Evolutionary conservation across 2,113 vertebrate species (phyloP).

Genomic region (Nannospalax galili): DNA sequence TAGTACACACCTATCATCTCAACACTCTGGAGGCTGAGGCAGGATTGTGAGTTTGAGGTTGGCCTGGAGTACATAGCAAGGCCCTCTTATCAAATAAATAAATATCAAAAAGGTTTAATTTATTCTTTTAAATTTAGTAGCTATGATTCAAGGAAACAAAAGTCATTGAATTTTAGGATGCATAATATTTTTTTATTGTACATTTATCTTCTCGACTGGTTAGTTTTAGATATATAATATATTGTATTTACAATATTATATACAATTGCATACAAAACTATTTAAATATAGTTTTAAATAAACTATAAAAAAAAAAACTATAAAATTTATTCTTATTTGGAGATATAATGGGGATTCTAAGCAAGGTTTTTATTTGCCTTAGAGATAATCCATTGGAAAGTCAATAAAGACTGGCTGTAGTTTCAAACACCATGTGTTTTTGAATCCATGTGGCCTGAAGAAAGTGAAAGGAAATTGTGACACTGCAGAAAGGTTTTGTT

Average conservation of each 20-base stretch:
- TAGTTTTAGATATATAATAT: no score
- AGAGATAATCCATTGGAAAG: slow-evolving; percentile 5
- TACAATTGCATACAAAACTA: no score
- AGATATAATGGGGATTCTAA: not conserved
- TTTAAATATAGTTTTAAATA: slow-evolving; percentile 16
- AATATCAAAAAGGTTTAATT: slow-evolving; percentile 33
- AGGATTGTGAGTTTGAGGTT: not conserved
- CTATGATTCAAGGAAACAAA: slow-evolving; percentile 37
- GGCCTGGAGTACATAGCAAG: not conserved
- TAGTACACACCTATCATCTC: no score
- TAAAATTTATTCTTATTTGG: slow-evolving; percentile 45
- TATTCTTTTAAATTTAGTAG: slow-evolving; percentile 48
- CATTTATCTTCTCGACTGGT: slow-evolving; percentile 15
- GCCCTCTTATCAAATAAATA: not conserved
- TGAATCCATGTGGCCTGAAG: not conserved
- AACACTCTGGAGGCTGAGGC: not conserved
- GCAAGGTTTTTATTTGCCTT: slow-evolving; percentile 38
- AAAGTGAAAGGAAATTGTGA: not conserved
- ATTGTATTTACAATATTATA: no score
- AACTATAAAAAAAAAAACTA: not conserved
- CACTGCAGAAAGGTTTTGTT: not conserved
- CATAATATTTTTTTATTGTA: slow-evolving; percentile 37
- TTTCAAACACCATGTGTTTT: slow-evolving; percentile 32
- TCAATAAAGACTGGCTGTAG: not conserved
- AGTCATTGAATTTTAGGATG: not conserved